Evolutionary conservation across 1,140 invertebrate species (phyloP).

Genomic region (Leptinotarsa texana): DNA sequence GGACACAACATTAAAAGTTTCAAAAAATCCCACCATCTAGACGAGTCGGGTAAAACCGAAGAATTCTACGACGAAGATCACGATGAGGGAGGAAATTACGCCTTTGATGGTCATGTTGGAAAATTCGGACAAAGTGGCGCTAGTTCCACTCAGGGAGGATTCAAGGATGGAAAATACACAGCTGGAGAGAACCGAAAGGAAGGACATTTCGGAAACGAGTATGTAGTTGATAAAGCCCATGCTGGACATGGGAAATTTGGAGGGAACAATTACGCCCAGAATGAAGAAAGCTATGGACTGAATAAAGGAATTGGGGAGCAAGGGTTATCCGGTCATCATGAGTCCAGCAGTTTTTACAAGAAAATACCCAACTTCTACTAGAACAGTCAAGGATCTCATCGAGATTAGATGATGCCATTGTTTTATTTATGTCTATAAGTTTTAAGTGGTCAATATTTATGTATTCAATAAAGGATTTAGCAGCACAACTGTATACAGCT

Average conservation of each 20-base stretch:
- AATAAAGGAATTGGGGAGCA: constrained; percentile 55
- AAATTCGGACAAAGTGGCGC: constrained; percentile 59
- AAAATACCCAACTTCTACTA: not conserved
- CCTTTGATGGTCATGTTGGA: constrained; percentile 55
- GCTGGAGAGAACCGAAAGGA: constrained; percentile 59
- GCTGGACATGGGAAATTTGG: constrained; percentile 61
- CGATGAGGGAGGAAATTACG: constrained; percentile 62
- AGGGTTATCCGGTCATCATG: constrained; percentile 55
- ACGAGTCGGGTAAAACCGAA: constrained; percentile 66
- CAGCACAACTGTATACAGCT: no score
- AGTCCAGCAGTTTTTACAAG: constrained; percentile 4
- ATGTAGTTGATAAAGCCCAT: constrained; percentile 59
- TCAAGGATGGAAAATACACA: constrained; percentile 34
- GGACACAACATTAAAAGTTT: constrained; percentile 67
- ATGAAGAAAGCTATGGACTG: constrained; percentile 58
- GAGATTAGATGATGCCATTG: no score
- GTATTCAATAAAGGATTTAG: no score
- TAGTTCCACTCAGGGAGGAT: constrained; percentile 55
- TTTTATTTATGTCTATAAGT: no score
- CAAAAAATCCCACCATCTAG: constrained; percentile 66
- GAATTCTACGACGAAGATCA: constrained; percentile 67
- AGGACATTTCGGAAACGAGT: constrained; percentile 59
- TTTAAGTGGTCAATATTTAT: no score
- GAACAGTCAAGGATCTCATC: not conserved
- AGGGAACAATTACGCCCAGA: constrained; percentile 59